A percentile compares a stretch with the other conserved stretches of the same genome.
Evolutionary conservation across 2,888 invertebrate genomes (phyloP).

Genomic region (Cremastinae sp.): DNA sequence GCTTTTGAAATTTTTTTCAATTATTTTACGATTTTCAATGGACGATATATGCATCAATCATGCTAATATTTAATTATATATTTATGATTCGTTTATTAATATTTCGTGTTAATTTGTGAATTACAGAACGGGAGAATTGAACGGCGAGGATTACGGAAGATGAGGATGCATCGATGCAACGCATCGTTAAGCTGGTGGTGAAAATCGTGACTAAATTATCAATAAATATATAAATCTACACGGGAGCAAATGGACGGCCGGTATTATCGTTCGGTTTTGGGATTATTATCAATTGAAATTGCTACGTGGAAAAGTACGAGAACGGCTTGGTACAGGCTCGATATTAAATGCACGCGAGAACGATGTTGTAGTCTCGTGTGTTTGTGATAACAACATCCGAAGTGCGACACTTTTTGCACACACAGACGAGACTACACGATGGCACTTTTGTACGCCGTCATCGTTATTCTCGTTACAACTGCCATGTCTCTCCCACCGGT

Average conservation of each 20-base stretch:
- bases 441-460: slow-evolving; percentile 78
- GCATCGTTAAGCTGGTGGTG: slow-evolving; percentile 46
- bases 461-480: slow-evolving; percentile 78
- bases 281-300: slow-evolving; percentile 44
- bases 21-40: too few species aligned
- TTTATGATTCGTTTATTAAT: slow-evolving; percentile 16
- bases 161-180: slow-evolving; percentile 48
- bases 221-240: slow-evolving; percentile 6
- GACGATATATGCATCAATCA: not conserved
- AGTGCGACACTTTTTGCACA: slow-evolving; percentile 21
- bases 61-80: not conserved
- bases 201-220: slow-evolving; percentile 14
- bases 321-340: slow-evolving; percentile 14
- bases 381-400: slow-evolving; percentile 29
- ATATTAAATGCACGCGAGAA: slow-evolving; percentile 48
- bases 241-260: slow-evolving; percentile 37
- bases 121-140: slow-evolving; percentile 16
- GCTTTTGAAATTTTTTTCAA: too few species aligned
- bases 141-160: slow-evolving; percentile 39
- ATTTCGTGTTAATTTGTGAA: not conserved
- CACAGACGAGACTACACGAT: slow-evolving; percentile 69
- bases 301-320: not conserved
- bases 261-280: slow-evolving; percentile 30
- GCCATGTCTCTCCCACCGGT: slow-evolving; percentile 79
- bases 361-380: slow-evolving; percentile 58